Evolutionary conservation across 2,797 vertebrate species (phyloP).

Genomic region (Mionectes olivaceus): DNA sequence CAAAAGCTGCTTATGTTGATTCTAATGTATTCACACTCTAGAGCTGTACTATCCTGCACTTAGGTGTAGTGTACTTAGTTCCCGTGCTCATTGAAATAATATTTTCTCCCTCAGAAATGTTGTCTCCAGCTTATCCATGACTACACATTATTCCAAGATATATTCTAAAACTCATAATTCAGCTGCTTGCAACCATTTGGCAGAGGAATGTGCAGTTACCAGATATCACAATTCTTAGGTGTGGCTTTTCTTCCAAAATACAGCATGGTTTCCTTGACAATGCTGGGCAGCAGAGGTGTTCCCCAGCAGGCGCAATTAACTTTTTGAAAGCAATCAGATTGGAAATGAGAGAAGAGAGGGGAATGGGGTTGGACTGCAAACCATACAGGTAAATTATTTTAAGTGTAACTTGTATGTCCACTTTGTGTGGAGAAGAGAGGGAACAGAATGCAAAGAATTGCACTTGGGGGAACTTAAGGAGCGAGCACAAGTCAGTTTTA

Average conservation of each 20-base stretch:
- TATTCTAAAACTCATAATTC: neutral
- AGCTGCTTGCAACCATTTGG: neutral
- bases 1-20: neutral
- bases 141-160: neutral
- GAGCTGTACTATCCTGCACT: neutral
- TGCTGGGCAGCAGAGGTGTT: neutral
- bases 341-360: neutral
- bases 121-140: neutral
- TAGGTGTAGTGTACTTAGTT: neutral
- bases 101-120: neutral
- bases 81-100: neutral
- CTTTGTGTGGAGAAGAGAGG: neutral
- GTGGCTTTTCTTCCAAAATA: neutral
- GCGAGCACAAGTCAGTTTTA: neutral
- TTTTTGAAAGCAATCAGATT: neutral
- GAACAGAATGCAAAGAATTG: neutral
- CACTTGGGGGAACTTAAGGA: neutral
- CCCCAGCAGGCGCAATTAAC: neutral
- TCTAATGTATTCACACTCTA: neutral
- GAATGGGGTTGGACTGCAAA: neutral
- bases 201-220: neutral
- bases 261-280: neutral
- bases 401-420: neutral
- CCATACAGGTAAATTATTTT: neutral
- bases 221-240: neutral